A percentile compares a stretch with the other conserved stretches of the same genome.
Evolutionary conservation across 2,888 invertebrate genomes (phyloP).

Genomic region (Catotricha subobsoleta): DNA sequence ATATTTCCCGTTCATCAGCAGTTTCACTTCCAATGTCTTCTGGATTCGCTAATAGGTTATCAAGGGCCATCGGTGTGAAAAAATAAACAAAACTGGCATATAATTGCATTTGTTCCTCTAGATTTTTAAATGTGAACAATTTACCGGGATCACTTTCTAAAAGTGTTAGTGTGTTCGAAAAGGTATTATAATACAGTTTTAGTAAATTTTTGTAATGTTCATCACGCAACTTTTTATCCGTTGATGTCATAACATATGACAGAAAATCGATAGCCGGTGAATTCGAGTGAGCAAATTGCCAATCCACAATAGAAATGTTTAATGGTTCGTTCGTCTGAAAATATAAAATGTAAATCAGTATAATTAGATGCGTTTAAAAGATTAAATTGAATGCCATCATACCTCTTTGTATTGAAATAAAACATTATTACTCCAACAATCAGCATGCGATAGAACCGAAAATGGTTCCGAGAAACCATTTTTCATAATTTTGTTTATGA

Average conservation of each 20-base stretch:
- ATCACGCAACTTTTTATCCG: conserved; percentile 8
- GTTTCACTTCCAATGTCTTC: no score
- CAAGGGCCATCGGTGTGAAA: conserved; percentile 21
- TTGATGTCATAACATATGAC: conserved; percentile 8
- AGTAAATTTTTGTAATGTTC: conserved; percentile 9
- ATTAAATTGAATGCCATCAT: no score
- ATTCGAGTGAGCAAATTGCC: conserved; percentile 9
- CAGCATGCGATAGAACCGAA: not conserved
- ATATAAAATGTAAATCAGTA: no score
- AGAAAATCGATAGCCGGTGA: conserved; percentile 10
- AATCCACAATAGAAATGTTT: conserved; percentile 9
- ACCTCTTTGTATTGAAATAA: conserved; percentile 4
- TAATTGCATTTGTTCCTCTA: conserved; percentile 17
- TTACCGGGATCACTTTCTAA: conserved; percentile 17
- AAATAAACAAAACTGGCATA: conserved; percentile 20
- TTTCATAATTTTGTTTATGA: no score
- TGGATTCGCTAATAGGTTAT: no score
- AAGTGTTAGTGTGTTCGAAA: conserved; percentile 5
- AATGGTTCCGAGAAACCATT: not conserved
- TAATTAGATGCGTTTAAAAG: no score
- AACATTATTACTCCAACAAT: conserved; percentile 8
- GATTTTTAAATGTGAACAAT: conserved; percentile 16
- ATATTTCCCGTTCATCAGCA: no score
- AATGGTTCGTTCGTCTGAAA: conserved; percentile 6
- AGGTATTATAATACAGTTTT: conserved; percentile 8